These are phyloP conservation scores for Fragum whitleyi DNA, from an alignment of 2,888 invertebrate species.

Conservation along the genomic window DNA sequence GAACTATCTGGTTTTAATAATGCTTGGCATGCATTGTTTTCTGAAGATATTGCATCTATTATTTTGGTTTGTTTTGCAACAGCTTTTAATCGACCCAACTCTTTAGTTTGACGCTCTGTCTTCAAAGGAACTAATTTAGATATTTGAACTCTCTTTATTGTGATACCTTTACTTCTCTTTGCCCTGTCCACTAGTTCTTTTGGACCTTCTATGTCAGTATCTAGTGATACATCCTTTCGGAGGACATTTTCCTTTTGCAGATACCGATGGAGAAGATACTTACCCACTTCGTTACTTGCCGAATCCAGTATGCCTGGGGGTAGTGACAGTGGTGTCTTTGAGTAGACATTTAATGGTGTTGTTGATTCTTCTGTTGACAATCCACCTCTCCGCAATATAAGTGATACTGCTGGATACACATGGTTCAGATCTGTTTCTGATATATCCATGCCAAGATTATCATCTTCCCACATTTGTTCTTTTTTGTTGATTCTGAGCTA, in stretches of 20 bases:
- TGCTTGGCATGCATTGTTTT: conserved; percentile 58
- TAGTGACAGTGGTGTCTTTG: conserved; percentile 14
- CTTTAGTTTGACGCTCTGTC: conserved; percentile 38
- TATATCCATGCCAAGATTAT: conserved; percentile 26
- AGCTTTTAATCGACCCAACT: conserved; percentile 31
- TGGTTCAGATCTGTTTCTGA: conserved; percentile 18
- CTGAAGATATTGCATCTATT: conserved; percentile 27
- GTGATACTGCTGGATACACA: conserved; percentile 19
- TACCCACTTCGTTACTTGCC: conserved; percentile 24
- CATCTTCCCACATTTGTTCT: conserved; percentile 1
- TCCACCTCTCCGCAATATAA: conserved; percentile 35
- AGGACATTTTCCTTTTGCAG: conserved; percentile 5
- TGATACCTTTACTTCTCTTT: conserved; percentile 43
- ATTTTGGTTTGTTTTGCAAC: conserved; percentile 34
- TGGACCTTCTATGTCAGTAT: conserved; percentile 34
- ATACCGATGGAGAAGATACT: conserved; percentile 33
- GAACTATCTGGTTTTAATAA: conserved; percentile 52
- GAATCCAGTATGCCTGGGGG: conserved; percentile 44
- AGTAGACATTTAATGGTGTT: conserved; percentile 37
- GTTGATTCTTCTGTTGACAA: conserved; percentile 18
- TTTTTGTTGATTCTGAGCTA: background rate
- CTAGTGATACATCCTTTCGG: too few relatives aligned
- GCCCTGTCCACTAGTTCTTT: conserved; percentile 32
- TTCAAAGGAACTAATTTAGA: conserved; percentile 16
- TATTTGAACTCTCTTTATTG: conserved; percentile 40